A percentile compares a stretch with the other conserved stretches of the same genome.
Conservation (phyloP, 2,113 vertebrate species). For the Muntiacus reevesi region DNA sequence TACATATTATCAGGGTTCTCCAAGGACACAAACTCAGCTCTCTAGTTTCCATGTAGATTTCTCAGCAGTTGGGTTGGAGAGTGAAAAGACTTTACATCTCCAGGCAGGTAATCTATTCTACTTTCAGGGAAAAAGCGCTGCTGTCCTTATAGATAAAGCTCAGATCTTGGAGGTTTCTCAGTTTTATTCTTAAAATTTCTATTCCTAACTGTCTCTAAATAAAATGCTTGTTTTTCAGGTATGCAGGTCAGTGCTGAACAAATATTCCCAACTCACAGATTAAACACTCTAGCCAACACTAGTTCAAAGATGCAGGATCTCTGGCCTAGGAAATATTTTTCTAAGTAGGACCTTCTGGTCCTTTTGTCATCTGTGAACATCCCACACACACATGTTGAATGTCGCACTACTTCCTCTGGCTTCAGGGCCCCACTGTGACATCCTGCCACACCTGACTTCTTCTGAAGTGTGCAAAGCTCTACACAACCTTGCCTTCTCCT, state of each 20-base stretch:
- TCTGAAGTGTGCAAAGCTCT: neutral
- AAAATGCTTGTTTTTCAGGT: neutral
- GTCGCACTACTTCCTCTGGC: conserved; percentile 22
- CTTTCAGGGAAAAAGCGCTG: neutral
- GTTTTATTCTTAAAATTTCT: conserved; percentile 9
- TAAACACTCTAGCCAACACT: neutral
- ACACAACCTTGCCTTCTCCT: neutral
- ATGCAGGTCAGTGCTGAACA: neutral
- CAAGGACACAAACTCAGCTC: neutral
- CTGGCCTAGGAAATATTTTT: neutral
- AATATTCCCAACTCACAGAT: neutral
- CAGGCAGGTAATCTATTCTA: neutral
- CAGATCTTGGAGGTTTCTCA: neutral
- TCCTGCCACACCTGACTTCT: conserved; percentile 22
- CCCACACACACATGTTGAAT: neutral
- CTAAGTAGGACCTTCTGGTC: neutral
- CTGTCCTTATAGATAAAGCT: neutral
- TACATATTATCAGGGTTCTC: neutral
- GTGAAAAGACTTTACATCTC: neutral
- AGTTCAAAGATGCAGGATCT: neutral
- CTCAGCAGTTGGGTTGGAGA: neutral
- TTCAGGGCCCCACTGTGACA: neutral
- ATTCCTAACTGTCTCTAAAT: neutral
- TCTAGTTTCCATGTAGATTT: neutral
- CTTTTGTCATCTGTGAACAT: neutral